phyloP scores from a whole-genome alignment of 2,113 vertebrate species.

The Myotis brandtii region DNA sequence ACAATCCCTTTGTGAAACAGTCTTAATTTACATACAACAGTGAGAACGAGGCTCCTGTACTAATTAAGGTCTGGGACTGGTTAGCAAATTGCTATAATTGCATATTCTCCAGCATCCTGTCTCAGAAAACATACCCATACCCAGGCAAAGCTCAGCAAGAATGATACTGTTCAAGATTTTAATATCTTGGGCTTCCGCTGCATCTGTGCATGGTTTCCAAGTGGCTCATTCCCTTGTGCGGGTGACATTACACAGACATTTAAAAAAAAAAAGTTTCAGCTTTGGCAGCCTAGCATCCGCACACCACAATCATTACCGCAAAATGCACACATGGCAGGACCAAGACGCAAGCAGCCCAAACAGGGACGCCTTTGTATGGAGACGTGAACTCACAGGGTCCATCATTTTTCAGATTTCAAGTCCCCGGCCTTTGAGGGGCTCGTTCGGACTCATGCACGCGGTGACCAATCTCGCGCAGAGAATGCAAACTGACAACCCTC shows the following conservation, averaged over 20 bases:
- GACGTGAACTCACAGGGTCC: background rate
- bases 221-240: background rate
- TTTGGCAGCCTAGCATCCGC: constrained; percentile 12
- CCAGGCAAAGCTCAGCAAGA: constrained; percentile 42
- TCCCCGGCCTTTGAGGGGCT: background rate
- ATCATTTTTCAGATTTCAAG: background rate
- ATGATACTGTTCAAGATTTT: constrained; percentile 60
- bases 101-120: constrained; percentile 58
- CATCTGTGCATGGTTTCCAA: constrained; percentile 69
- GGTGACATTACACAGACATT: constrained; percentile 67
- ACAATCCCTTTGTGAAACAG: constrained; percentile 65
- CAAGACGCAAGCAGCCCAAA: background rate
- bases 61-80: constrained; percentile 72
- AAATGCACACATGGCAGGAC: background rate
- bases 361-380: background rate
- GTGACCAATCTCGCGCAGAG: background rate
- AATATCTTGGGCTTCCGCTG: constrained; percentile 63
- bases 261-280: constrained; percentile 54
- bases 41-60: constrained; percentile 47
- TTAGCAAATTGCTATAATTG: constrained; percentile 71
- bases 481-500: constrained; percentile 52
- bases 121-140: constrained; percentile 60
- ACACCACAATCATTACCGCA: background rate
- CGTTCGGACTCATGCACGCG: background rate
- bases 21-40: constrained; percentile 78